Evolutionary conservation across 2,113 vertebrate species (phyloP).

Genomic region (Psittacara wagleri): DNA sequence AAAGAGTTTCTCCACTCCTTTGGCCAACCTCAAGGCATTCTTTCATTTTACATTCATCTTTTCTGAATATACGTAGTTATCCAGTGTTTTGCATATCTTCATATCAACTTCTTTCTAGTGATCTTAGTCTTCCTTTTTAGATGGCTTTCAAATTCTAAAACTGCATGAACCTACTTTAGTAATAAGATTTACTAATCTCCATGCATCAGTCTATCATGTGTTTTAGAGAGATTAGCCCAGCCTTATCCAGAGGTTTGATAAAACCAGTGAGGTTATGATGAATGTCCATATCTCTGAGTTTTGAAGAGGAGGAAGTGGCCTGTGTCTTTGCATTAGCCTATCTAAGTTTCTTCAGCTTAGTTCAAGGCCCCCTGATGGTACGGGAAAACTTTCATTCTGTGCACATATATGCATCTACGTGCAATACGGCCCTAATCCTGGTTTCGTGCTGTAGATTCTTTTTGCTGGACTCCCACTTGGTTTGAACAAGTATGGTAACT

Average conservation of each 20-base stretch:
- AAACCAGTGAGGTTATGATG: background rate
- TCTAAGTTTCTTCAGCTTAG: background rate
- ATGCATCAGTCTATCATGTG: background rate
- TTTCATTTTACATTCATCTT: background rate
- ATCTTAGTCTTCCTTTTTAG: background rate
- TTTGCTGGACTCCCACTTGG: background rate
- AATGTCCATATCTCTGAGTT: background rate
- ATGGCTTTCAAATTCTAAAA: background rate
- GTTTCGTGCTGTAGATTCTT: background rate
- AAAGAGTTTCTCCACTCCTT: background rate
- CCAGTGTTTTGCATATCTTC: background rate
- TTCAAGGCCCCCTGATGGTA: background rate
- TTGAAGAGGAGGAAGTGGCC: background rate
- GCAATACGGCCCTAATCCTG: background rate
- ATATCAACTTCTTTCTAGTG: background rate
- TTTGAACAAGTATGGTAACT: background rate
- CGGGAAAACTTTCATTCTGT: background rate
- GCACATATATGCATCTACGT: background rate
- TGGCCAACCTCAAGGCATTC: background rate
- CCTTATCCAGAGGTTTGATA: background rate
- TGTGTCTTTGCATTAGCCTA: background rate
- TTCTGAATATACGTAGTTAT: background rate
- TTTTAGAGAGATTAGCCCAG: background rate
- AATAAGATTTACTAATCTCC: background rate
- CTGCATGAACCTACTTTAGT: background rate